These are phyloP conservation scores for Amblyopsis rosae DNA, from an alignment of 2,113 vertebrate genomes.

Conservation along the genomic window DNA sequence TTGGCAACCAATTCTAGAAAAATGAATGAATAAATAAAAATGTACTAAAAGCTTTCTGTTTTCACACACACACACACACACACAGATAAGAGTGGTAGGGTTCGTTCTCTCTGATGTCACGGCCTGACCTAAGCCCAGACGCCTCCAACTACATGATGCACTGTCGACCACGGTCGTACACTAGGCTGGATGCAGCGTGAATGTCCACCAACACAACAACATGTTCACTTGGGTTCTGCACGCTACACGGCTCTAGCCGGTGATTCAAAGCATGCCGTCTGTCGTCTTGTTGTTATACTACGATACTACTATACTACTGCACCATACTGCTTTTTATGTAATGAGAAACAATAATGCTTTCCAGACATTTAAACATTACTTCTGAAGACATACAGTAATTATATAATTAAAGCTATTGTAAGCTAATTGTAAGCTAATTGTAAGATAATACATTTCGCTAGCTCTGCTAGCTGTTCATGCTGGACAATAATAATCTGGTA, in stretches of 20 bases:
- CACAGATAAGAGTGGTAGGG: conserved; percentile 33
- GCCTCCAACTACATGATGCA: conserved; percentile 28
- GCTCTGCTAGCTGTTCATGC: no score
- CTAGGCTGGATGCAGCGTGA: conserved; percentile 32
- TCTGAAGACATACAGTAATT: no score
- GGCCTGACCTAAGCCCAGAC: conserved; percentile 12
- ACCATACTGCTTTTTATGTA: no score
- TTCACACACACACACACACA: neutral
- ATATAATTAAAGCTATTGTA: no score
- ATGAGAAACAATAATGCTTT: no score
- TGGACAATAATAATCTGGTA: no score
- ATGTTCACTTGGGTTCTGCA: conserved; percentile 14
- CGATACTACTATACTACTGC: no score
- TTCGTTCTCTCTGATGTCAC: conserved; percentile 18
- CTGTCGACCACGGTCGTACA: conserved; percentile 31
- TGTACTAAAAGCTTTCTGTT: no score
- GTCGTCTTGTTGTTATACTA: neutral
- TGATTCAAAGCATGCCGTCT: neutral
- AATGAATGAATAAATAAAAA: conserved; percentile 7
- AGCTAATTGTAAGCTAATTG: no score
- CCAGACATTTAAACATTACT: no score
- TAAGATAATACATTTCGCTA: no score
- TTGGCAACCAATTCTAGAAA: conserved; percentile 18
- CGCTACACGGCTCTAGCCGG: neutral
- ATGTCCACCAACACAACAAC: conserved; percentile 3